Conservation (phyloP, 1,140 invertebrate species). For the Idris sp. region DNA sequence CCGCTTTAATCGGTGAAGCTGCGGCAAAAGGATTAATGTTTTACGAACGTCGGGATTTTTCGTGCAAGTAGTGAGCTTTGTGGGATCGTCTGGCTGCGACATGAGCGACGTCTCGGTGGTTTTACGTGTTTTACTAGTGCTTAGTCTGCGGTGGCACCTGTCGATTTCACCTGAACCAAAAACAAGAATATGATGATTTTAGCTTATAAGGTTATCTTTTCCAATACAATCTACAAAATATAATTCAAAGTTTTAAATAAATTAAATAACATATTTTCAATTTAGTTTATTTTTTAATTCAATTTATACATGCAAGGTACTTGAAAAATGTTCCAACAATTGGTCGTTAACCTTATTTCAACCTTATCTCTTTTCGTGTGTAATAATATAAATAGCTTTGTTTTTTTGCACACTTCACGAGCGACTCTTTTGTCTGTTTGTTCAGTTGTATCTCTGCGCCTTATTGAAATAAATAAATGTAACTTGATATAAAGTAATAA, state of each 20-base stretch:
- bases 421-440: constrained; percentile 43
- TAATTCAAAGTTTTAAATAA: no score
- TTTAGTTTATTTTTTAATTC: no score
- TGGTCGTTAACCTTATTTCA: constrained; percentile 2
- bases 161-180: constrained; percentile 69
- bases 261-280: no score
- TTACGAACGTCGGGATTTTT: constrained; percentile 38
- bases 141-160: constrained; percentile 68
- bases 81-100: constrained; percentile 40
- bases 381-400: constrained; percentile 45
- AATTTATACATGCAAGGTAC: no score
- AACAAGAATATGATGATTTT: constrained; percentile 64
- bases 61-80: constrained; percentile 51
- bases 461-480: constrained; percentile 53
- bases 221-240: no score
- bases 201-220: no score
- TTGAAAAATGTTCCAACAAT: constrained; percentile 6
- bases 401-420: constrained; percentile 24
- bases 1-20: constrained; percentile 22
- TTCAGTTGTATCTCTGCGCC: constrained; percentile 42
- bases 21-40: constrained; percentile 56
- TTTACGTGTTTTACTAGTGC: constrained; percentile 56
- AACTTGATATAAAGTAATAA: constrained; percentile 40
- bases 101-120: constrained; percentile 60
- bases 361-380: no score